These are phyloP conservation scores for Pararge aegeria DNA, from an alignment of 1,140 invertebrate genomes.

Conservation along the genomic window DNA sequence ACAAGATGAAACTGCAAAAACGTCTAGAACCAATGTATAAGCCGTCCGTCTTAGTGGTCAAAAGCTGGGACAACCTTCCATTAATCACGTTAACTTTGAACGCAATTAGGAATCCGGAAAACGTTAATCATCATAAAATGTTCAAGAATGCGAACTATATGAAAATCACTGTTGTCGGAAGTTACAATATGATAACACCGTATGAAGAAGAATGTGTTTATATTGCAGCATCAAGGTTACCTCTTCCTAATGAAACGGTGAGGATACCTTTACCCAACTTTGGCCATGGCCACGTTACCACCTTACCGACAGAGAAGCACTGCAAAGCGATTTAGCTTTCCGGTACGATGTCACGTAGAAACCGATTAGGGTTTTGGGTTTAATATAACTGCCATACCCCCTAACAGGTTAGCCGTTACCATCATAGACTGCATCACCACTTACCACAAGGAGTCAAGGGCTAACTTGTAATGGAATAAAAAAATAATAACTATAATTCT, in stretches of 20 bases:
- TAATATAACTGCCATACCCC: too few species aligned
- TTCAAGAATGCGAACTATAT: slow-evolving; percentile 51
- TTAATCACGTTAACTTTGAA: slow-evolving; percentile 47
- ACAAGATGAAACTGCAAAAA: slow-evolving; percentile 46
- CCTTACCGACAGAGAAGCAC: too few species aligned
- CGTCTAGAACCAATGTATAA: slow-evolving; percentile 48
- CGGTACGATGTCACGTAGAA: too few species aligned
- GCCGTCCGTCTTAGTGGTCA: slow-evolving; percentile 33
- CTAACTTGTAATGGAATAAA: too few species aligned
- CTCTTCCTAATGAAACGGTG: slow-evolving; percentile 47
- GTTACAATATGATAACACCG: slow-evolving; percentile 54
- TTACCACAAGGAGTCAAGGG: too few species aligned
- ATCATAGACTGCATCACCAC: too few species aligned
- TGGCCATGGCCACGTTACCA: too few species aligned
- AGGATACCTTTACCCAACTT: neutral
- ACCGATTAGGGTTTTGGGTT: too few species aligned
- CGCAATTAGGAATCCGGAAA: slow-evolving; percentile 37
- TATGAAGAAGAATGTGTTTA: slow-evolving; percentile 39
- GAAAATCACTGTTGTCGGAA: slow-evolving; percentile 52
- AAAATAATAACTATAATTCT: too few species aligned
- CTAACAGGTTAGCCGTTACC: too few species aligned
- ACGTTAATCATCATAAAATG: slow-evolving; percentile 41
- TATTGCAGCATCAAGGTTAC: slow-evolving; percentile 51
- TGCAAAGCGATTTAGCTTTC: too few species aligned
- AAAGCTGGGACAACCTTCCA: slow-evolving; percentile 68